Evolutionary conservation across 2,888 invertebrate species (phyloP).

Genomic region (Hypsopygia costalis): DNA sequence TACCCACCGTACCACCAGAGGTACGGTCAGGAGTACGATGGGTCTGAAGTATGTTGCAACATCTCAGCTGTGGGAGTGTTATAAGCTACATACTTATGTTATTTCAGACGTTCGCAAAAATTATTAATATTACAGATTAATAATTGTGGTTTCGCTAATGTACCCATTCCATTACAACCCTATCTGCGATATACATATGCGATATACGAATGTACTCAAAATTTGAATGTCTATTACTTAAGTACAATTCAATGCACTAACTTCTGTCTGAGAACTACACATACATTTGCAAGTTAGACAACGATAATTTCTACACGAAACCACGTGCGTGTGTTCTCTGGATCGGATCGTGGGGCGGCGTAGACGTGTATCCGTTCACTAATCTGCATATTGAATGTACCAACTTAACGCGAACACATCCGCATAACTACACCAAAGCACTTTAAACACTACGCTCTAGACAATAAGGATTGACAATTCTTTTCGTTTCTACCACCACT

Average conservation of each 20-base stretch:
- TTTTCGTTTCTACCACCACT: conserved; percentile 4
- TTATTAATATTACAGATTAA: too few species aligned
- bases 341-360: conserved; percentile 55
- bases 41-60: too few species aligned
- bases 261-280: conserved; percentile 13
- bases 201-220: too few species aligned
- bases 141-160: too few species aligned
- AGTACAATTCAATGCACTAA: neutral
- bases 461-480: conserved; percentile 21
- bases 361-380: conserved; percentile 61
- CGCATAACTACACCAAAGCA: conserved; percentile 20
- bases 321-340: conserved; percentile 55
- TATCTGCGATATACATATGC: too few species aligned
- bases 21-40: too few species aligned
- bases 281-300: conserved; percentile 43
- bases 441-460: conserved; percentile 23
- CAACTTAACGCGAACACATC: conserved; percentile 34
- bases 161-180: too few species aligned
- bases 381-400: conserved; percentile 67
- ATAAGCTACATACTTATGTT: too few species aligned
- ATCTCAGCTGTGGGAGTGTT: too few species aligned
- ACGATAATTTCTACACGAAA: conserved; percentile 60
- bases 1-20: too few species aligned
- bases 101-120: too few species aligned
- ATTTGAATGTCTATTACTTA: too few species aligned